These are phyloP conservation scores for Serranus cabrilla DNA, from an alignment of 2,797 vertebrate species.

Conservation along the genomic window DNA sequence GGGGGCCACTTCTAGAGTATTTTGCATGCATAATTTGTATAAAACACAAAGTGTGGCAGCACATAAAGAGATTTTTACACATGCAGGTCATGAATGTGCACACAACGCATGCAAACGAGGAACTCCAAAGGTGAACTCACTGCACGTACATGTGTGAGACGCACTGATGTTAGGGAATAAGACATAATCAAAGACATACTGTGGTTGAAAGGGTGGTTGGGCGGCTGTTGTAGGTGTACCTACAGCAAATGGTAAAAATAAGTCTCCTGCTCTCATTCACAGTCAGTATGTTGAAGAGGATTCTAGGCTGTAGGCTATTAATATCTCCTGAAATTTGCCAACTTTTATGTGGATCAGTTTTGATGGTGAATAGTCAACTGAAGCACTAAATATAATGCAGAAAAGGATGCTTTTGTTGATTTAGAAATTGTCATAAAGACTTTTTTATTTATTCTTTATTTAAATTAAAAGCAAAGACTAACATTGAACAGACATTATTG, in stretches of 20 bases:
- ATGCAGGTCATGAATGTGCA: constrained; percentile 19
- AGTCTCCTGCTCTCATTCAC: constrained; percentile 65
- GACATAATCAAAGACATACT: constrained; percentile 79
- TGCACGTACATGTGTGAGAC: constrained; percentile 47
- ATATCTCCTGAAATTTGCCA: too few species aligned
- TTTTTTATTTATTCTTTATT: too few species aligned
- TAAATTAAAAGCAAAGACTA: too few species aligned
- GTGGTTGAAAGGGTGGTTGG: constrained; percentile 79
- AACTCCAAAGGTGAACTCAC: constrained; percentile 41
- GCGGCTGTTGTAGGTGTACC: constrained; percentile 82
- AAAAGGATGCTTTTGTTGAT: too few species aligned
- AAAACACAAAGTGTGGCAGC: constrained; percentile 25
- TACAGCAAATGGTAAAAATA: constrained; percentile 72
- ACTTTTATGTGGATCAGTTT: too few species aligned
- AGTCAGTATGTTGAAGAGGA: constrained; percentile 40
- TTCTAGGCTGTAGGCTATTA: constrained; percentile 22
- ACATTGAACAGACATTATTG: too few species aligned
- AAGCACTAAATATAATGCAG: too few species aligned
- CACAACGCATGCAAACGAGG: constrained; percentile 48
- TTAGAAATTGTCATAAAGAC: too few species aligned
- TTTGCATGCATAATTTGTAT: constrained; percentile 45
- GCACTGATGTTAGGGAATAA: constrained; percentile 68
- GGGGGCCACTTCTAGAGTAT: constrained; percentile 8
- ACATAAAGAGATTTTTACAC: constrained; percentile 1
- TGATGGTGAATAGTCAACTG: too few species aligned